Percentiles rank a stretch among this genome's conserved stretches.
These are phyloP conservation scores for Sarcophaga subvicina DNA, from an alignment of 2,888 invertebrate species.

Conservation along the genomic window DNA sequence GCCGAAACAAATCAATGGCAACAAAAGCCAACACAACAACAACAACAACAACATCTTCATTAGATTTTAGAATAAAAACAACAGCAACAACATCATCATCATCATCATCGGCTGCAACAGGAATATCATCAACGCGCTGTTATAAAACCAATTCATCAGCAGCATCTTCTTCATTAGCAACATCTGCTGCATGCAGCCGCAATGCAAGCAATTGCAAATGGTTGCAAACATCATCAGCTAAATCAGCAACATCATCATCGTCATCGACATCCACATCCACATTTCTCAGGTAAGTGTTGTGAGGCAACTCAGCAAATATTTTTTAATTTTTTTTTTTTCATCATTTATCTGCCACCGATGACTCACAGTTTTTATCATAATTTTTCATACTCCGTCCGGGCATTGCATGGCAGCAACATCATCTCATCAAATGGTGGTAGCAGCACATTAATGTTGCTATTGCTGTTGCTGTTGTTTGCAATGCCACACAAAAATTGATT, in stretches of 20 bases:
- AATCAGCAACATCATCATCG: slow-evolving; percentile 52
- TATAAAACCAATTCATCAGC: slow-evolving; percentile 65
- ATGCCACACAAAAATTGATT: slow-evolving; percentile 34
- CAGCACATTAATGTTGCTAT: neutral
- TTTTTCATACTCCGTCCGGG: slow-evolving; percentile 16
- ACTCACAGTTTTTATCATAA: slow-evolving; percentile 27
- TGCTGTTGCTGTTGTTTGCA: slow-evolving; percentile 34
- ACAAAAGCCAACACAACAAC: neutral
- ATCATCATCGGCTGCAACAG: slow-evolving; percentile 36
- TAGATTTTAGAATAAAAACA: slow-evolving; percentile 69
- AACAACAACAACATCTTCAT: slow-evolving; percentile 23
- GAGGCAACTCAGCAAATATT: slow-evolving; percentile 30
- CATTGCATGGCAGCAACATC: slow-evolving; percentile 15
- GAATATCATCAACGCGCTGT: slow-evolving; percentile 50
- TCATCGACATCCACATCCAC: slow-evolving; percentile 25
- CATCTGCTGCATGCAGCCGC: slow-evolving; percentile 37
- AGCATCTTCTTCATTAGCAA: slow-evolving; percentile 3
- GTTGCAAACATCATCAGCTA: slow-evolving; percentile 62
- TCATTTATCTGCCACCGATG: slow-evolving; percentile 8
- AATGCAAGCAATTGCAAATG: slow-evolving; percentile 66
- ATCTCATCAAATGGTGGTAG: slow-evolving; percentile 14
- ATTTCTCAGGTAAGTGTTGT: slow-evolving; percentile 69
- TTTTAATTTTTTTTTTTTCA: slow-evolving; percentile 30
- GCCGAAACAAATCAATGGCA: slow-evolving; percentile 59
- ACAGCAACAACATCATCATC: slow-evolving; percentile 44